These are phyloP conservation scores for Tenthredo amoena DNA, from an alignment of 2,888 invertebrate genomes.

Conservation along the genomic window DNA sequence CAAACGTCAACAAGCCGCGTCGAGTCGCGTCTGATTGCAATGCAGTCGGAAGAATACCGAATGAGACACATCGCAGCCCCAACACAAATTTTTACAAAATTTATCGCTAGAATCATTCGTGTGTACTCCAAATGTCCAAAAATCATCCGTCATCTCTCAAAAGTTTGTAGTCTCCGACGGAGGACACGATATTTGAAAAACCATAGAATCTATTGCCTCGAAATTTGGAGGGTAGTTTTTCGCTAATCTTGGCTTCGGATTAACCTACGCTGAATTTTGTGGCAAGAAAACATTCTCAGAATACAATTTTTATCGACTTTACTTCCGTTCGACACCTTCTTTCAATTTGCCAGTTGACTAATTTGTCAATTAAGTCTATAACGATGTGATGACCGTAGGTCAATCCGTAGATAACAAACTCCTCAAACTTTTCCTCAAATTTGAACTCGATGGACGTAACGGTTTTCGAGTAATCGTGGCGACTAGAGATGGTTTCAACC, in stretches of 20 bases:
- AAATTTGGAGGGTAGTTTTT: neutral
- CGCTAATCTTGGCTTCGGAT: neutral
- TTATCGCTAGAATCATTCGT: neutral
- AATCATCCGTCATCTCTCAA: neutral
- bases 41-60: slow-evolving; percentile 74
- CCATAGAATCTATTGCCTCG: neutral
- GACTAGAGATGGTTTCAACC: neutral
- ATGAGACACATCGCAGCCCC: slow-evolving; percentile 63
- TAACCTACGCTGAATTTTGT: neutral
- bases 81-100: neutral
- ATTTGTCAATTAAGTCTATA: neutral
- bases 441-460: neutral
- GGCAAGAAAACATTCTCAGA: neutral
- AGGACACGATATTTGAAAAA: neutral
- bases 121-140: no score
- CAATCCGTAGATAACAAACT: neutral
- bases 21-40: slow-evolving; percentile 75
- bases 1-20: slow-evolving; percentile 76
- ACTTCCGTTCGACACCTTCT: neutral
- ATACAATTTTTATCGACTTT: neutral
- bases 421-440: neutral
- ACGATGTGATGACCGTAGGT: neutral
- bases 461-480: neutral
- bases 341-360: neutral
- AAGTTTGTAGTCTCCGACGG: neutral